These are phyloP conservation scores for Chrysogorgia sp. DNA, from an alignment of 92 coral and sea anemone genomes.

Conservation along the genomic window DNA sequence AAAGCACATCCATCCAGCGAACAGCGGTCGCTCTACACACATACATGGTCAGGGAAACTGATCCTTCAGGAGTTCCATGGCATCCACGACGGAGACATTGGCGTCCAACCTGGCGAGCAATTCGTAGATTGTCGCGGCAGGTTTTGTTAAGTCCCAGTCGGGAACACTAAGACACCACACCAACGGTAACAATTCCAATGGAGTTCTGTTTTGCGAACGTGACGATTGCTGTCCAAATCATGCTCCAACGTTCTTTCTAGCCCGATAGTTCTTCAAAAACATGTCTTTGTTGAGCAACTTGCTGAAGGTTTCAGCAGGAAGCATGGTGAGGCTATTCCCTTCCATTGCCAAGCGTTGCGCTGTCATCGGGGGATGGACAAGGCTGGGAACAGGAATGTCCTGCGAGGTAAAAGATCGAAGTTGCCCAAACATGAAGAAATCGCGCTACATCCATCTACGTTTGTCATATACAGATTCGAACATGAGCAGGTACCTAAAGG, in stretches of 20 bases:
- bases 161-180: constrained; percentile 82
- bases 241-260: constrained; percentile 73
- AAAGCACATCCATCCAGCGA: constrained; percentile 89
- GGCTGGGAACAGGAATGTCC: constrained; percentile 90
- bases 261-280: constrained; percentile 79
- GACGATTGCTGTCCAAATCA: constrained; percentile 87
- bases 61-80: constrained; percentile 91
- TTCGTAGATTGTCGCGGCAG: constrained; percentile 83
- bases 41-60: constrained; percentile 83
- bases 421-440: constrained; percentile 83
- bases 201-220: constrained; percentile 65
- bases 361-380: constrained; percentile 55
- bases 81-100: constrained; percentile 91
- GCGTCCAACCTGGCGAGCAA: constrained; percentile 84
- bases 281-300: constrained; percentile 78
- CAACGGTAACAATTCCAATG: constrained; percentile 89
- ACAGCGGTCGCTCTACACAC: constrained; percentile 88
- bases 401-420: constrained; percentile 79
- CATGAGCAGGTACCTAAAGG: constrained; percentile 90
- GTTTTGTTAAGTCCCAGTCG: constrained; percentile 84
- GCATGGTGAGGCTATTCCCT: constrained; percentile 37
- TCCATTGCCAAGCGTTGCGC: constrained; percentile 56
- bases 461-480: constrained; percentile 93
- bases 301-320: constrained; percentile 37
- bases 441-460: constrained; percentile 83